Evolutionary conservation across 1,140 invertebrate genomes (phyloP), one percentile per base, ranked within the genome.

Genomic region (Zaprionus kolodkinae): DNA sequence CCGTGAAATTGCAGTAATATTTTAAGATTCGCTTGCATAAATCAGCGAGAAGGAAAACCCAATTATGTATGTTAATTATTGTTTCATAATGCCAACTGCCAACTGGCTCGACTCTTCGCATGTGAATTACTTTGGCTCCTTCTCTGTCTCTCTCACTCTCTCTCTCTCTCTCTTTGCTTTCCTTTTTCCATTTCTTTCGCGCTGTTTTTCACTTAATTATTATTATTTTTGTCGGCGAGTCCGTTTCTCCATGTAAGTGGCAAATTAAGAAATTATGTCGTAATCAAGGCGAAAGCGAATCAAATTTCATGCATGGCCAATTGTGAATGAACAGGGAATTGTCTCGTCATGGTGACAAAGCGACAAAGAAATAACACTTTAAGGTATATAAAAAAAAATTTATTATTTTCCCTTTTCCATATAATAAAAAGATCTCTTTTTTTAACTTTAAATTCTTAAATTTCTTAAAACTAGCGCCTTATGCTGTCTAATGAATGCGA

Each of bases 221-320:
- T 68, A 73, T 68, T 68, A 55, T 45, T 69, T 70, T 45, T n/a
- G 40, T 45, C 40, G 48, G 38, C 65, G 7, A 60, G 38, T 56
- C 40, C n/a, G 36, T 62, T 68, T 38, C 52, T 52, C 59, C 25
- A 17, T 38, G 54, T 67, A 66, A 67, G 63, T 76, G 69, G 40
- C 40, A 56, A 73, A 67, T 76, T 67, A 76, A 57, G 70, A 73
- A 76, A 52, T 67, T 59, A 73, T 57, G 11, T 40, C 69, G 52
- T 40, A 67, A 57, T 45, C 35, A 52, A 40, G 27, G 43, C 38
- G 59, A 21, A 59, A 43, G 10, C 35, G 25, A 72, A 65, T 65
- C 62, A 62, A 73, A 73, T 63, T 62, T 67, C 36, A 62, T 40
- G 60, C 60, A 57, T 35, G 40, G 55, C 11, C 54, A 62, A 38